These are phyloP conservation scores for Apeira syringaria DNA, from an alignment of 2,888 invertebrate species.

Conservation along the genomic window DNA sequence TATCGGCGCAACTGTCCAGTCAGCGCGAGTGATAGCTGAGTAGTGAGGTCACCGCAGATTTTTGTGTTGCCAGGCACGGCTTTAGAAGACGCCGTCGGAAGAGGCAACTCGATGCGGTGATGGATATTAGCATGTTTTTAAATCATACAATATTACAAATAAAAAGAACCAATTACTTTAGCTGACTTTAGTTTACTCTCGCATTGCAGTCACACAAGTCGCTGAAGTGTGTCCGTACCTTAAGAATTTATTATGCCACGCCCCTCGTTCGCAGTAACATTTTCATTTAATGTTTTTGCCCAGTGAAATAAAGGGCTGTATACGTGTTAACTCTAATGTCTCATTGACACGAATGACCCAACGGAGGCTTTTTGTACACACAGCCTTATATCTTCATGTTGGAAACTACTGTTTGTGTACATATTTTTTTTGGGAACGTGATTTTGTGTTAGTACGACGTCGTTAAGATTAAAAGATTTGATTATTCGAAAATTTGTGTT, in stretches of 20 bases:
- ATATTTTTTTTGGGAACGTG: neutral
- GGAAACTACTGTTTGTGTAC: neutral
- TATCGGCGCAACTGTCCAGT: too few relatives aligned
- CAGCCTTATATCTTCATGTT: conserved; percentile 4
- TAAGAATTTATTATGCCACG: conserved; percentile 53
- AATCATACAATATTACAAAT: too few relatives aligned
- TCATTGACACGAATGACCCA: conserved; percentile 58
- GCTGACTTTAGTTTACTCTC: too few relatives aligned
- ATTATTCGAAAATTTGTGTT: neutral
- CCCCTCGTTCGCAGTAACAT: conserved; percentile 55
- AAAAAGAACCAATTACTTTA: too few relatives aligned
- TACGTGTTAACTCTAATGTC: conserved; percentile 66
- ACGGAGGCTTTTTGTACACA: conserved; percentile 20
- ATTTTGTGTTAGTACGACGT: neutral
- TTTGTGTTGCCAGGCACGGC: too few relatives aligned
- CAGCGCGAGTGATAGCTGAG: too few relatives aligned
- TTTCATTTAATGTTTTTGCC: conserved; percentile 67
- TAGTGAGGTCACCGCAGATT: too few relatives aligned
- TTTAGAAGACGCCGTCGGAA: too few relatives aligned
- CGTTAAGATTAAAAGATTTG: neutral
- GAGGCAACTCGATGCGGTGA: too few relatives aligned
- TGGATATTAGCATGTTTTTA: too few relatives aligned
- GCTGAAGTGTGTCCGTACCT: neutral
- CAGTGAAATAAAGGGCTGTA: conserved; percentile 58
- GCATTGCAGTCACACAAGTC: neutral